Evolutionary conservation across 2,113 vertebrate genomes (phyloP), one percentile per base, ranked within the genome.

Genomic region (Oophaga pumilio): DNA sequence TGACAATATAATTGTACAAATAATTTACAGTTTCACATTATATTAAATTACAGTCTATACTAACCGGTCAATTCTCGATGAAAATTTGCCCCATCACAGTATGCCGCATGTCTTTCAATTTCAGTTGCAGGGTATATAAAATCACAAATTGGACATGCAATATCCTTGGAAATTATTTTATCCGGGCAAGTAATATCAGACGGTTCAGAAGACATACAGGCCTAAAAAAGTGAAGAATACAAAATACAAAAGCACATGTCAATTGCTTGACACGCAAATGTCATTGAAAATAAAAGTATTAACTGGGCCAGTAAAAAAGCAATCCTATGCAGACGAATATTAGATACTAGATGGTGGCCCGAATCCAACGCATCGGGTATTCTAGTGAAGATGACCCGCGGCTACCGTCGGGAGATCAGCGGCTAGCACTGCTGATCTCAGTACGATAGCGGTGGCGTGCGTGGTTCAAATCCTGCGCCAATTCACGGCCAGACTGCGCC

Each of bases 101-200:
- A 97, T 86, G 97, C 98, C 0, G 98, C 97, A 22, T 99, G 98
- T 76, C 93, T 86, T 91, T 98, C 96, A 0, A 99, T 98, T 92
- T 94, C 90, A 0, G 85, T 69, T 0, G 73, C 87, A 0, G 96
- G 94, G 87, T 97, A 99, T 10, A 89, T 85, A 0, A 89, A 92
- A 89, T 94, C 95, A 88, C 98, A 99, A 33, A 99, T 91, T 0
- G 98, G 98, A 90, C 98, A 99, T 0, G 91, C 91, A 56, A 97
- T 90, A 0, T 73, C 78, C 33, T 84, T 68, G 11, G 56, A 28
- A 64, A 12, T 14, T 0, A 64, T n/a, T 82, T 59, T 22, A 13
- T 83, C 49, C 81, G n/a, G n/a, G 28, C 43, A 83, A 14, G 33
- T 50, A 17, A 24, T 13, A 7, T 62, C n/a, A 53, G 60, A 24